Conservation (phyloP, 1,140 invertebrate genomes). For the Danaus plexippus region DNA sequence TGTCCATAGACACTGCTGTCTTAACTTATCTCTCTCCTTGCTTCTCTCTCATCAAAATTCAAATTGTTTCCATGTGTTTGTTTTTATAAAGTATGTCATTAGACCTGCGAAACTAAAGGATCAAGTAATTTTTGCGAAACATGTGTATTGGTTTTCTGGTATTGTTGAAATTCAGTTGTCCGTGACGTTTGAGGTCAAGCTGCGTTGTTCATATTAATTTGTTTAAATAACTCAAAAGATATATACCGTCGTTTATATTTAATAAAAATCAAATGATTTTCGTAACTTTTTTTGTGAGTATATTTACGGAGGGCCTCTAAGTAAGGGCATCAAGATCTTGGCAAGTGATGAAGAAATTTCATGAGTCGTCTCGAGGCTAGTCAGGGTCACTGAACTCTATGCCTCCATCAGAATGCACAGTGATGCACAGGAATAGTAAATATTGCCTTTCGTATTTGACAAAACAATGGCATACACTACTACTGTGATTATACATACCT, state of each 20-base stretch:
- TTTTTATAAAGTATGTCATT: background rate
- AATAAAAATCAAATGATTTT: conserved; percentile 1
- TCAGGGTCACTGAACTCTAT: conserved; percentile 36
- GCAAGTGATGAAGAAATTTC: conserved; percentile 22
- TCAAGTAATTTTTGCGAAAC: conserved; percentile 4
- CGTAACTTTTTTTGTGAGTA: background rate
- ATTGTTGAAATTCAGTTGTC: conserved; percentile 14
- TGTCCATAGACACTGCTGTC: background rate
- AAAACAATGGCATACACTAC: conserved; percentile 15
- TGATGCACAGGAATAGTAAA: conserved; percentile 30
- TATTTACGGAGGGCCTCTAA: conserved; percentile 2
- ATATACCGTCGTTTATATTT: background rate
- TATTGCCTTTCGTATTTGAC: conserved; percentile 22
- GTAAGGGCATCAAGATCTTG: conserved; percentile 3
- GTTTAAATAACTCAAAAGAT: background rate
- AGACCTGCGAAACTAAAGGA: background rate
- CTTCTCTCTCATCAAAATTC: too few species aligned
- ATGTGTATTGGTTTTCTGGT: conserved; percentile 7
- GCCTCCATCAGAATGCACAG: conserved; percentile 51
- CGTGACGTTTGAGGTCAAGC: conserved; percentile 3
- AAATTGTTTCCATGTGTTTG: background rate
- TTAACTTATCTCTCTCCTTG: too few species aligned
- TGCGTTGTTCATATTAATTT: background rate
- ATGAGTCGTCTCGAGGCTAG: conserved; percentile 27
- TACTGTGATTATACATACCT: background rate